Evolutionary conservation across 2,113 vertebrate genomes (phyloP).

Genomic region (Tragelaphus strepsiceros): DNA sequence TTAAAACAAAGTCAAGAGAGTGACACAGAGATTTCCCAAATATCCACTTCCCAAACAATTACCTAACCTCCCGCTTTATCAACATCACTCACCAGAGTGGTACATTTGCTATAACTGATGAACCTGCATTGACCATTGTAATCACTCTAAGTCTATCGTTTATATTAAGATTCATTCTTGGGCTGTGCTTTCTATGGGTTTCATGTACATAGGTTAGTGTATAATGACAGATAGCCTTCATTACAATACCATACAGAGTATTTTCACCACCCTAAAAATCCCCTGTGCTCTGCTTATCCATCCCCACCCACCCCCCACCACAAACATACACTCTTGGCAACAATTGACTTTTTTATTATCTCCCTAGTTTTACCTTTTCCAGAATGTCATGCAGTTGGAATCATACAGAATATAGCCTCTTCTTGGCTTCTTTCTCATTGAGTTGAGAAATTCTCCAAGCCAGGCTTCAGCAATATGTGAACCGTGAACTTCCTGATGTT

Average conservation of each 20-base stretch:
- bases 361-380: background rate
- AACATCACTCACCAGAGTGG: background rate
- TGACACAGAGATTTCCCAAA: background rate
- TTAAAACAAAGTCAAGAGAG: background rate
- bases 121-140: background rate
- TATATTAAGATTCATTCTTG: background rate
- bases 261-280: background rate
- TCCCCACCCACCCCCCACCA: background rate
- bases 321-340: background rate
- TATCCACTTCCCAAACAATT: background rate
- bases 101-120: background rate
- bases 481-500: too few relatives aligned
- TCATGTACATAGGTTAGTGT: background rate
- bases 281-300: background rate
- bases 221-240: background rate
- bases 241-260: background rate
- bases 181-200: background rate
- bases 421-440: background rate
- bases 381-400: background rate
- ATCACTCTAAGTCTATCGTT: background rate
- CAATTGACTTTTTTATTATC: background rate
- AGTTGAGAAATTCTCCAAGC: too few relatives aligned
- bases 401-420: background rate
- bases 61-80: background rate
- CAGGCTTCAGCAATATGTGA: too few relatives aligned